phyloP scores from a whole-genome alignment of 2,797 vertebrate genomes.

The Xyrichtys novacula region DNA sequence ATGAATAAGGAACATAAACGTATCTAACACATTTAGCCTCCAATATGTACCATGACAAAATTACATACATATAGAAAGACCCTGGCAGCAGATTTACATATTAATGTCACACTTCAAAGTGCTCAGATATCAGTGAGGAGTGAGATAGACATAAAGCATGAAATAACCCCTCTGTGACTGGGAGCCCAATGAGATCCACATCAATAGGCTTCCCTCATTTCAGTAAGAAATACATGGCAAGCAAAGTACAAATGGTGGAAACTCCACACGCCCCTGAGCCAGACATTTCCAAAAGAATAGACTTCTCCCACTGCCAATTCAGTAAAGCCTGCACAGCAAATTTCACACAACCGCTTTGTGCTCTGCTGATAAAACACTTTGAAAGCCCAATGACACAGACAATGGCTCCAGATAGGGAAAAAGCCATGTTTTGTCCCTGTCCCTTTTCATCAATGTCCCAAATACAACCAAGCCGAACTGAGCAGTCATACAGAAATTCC shows the following conservation, averaged over 20 bases:
- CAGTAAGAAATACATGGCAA: constrained; percentile 69
- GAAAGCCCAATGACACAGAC: constrained; percentile 78
- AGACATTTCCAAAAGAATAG: constrained; percentile 78
- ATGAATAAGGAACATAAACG: not conserved
- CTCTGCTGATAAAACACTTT: constrained; percentile 81
- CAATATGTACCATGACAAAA: constrained; percentile 39
- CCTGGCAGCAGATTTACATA: constrained; percentile 56
- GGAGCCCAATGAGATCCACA: constrained; percentile 71
- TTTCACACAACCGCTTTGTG: constrained; percentile 79
- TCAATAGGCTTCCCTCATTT: constrained; percentile 71
- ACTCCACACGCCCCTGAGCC: constrained; percentile 68
- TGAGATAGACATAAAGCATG: constrained; percentile 61
- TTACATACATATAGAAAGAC: constrained; percentile 28
- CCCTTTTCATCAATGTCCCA: constrained; percentile 75
- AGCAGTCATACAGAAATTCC: constrained; percentile 46
- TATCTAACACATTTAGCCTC: constrained; percentile 19
- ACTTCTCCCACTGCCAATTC: constrained; percentile 67
- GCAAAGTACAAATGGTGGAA: constrained; percentile 56
- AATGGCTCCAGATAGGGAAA: constrained; percentile 73
- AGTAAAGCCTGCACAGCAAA: constrained; percentile 77
- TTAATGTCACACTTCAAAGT: constrained; percentile 72
- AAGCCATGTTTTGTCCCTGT: constrained; percentile 68
- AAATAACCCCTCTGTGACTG: constrained; percentile 61
- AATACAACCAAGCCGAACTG: constrained; percentile 63
- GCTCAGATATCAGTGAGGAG: constrained; percentile 46